A percentile compares a stretch with the other conserved stretches of the same genome.
phyloP scores from a whole-genome alignment of 2,113 vertebrate species.

The Nannospalax galili region DNA sequence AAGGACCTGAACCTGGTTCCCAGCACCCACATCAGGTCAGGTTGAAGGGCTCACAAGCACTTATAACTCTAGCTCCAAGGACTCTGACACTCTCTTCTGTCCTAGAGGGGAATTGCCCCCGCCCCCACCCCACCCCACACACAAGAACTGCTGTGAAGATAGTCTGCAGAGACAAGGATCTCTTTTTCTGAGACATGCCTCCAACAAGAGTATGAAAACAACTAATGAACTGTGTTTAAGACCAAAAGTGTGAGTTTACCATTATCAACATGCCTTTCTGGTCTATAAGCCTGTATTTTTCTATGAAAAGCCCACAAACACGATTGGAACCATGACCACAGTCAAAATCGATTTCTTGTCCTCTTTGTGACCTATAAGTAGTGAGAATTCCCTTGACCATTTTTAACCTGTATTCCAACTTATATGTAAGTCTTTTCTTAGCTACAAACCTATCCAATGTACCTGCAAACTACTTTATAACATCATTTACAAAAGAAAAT shows the following conservation, averaged over 20 bases:
- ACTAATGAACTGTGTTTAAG: not conserved
- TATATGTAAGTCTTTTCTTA: not conserved
- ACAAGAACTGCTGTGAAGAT: not conserved
- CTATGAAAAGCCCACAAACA: not conserved
- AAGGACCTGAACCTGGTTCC: not conserved
- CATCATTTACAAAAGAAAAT: not conserved
- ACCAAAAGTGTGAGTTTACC: not conserved
- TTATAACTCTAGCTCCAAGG: too few relatives aligned
- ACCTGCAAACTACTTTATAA: not conserved
- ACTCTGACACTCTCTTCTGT: too few relatives aligned
- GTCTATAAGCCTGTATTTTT: not conserved
- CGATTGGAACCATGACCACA: not conserved
- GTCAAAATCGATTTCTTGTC: not conserved
- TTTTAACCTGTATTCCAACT: too few relatives aligned
- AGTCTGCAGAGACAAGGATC: not conserved
- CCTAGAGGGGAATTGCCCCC: too few relatives aligned
- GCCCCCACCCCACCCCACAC: not conserved
- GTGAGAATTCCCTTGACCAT: not conserved
- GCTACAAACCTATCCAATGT: not conserved
- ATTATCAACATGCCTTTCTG: not conserved
- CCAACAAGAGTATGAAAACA: not conserved
- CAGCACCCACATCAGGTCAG: not conserved
- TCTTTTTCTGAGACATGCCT: not conserved
- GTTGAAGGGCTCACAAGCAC: too few relatives aligned
- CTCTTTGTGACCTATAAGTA: not conserved